Evolutionary conservation across 2,113 vertebrate species (phyloP), one percentile per base, ranked within the genome.

Genomic region (Salminus brasiliensis): DNA sequence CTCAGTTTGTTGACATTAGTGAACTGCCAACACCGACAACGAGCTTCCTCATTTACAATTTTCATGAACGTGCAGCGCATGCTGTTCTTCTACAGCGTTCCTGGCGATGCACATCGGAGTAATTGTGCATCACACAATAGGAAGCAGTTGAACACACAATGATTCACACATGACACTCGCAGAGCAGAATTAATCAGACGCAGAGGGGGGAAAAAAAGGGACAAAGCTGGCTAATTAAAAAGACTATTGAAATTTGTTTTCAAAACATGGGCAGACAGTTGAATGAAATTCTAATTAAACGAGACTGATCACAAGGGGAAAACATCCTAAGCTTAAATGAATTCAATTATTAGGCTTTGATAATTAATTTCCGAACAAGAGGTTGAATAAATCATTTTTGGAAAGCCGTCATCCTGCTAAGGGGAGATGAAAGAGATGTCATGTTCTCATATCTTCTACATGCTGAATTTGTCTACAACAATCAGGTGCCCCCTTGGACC

Each of bases 141-240:
- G 85, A 89, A 87, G 86, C 83, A 85, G 74, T 74, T 45, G 86
- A 85, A 89, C 89, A 45, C 60, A 84, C 81, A 90, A 81, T 53
- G 43, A 80, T 81, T 83, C 39, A 76, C 49, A 43, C 57, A 30
- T 65, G 69, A 85, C 79, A 55, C 65, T 71, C 79, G 78, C 45
- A 81, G 75, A 87, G 86, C 83, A 82, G 86, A 89, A 89, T 89
- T 91, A 92, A 92, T 93, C 88, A 92, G 86, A 86, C 82, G 81
- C 85, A 84, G 82, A 83, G 85, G 6, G 23, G 43, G 6, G 23
- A 30, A 59, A 80, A 57, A 85, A 81, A 83, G 82, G 81, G 81
- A 92, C 89, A 88, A 91, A 88, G 88, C 83, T 77, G 78, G 80
- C 86, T 90, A 92, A 93, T 91, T 92, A 91, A 88, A 76, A 59